phyloP scores from a whole-genome alignment of 2,888 invertebrate species.

The Polyploca ridens region DNA sequence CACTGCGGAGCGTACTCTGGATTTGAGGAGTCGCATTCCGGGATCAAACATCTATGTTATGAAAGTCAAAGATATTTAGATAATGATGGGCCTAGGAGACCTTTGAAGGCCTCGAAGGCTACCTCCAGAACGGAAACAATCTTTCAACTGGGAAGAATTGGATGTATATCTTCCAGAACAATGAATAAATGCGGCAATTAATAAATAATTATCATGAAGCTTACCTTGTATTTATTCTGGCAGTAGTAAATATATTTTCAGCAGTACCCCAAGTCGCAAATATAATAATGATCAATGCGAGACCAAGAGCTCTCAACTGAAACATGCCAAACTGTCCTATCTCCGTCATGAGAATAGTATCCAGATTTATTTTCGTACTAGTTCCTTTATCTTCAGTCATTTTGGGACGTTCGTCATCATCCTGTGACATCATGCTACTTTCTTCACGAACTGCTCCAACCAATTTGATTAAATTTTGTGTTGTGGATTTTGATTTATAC shows the following conservation, averaged over 20 bases:
- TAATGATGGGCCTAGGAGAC: no score
- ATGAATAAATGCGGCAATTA: no score
- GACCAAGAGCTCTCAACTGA: conserved; percentile 47
- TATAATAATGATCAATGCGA: conserved; percentile 50
- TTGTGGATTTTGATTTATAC: background rate
- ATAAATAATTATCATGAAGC: no score
- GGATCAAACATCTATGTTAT: conserved; percentile 21
- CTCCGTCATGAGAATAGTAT: conserved; percentile 58
- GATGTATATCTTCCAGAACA: no score
- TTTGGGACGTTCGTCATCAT: background rate
- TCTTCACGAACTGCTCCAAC: background rate
- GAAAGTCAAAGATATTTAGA: background rate
- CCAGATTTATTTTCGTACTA: conserved; percentile 54
- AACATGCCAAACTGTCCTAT: conserved; percentile 64
- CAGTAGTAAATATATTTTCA: conserved; percentile 65
- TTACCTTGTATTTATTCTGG: conserved; percentile 62
- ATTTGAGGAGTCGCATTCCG: conserved; percentile 47
- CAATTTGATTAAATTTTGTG: background rate
- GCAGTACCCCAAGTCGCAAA: conserved; percentile 54
- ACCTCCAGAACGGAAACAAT: no score
- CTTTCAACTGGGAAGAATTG: no score
- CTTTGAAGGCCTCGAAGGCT: no score
- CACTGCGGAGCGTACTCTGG: conserved; percentile 64
- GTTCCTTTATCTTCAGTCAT: conserved; percentile 3
- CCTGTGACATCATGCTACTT: background rate